phyloP scores from a whole-genome alignment of 2,113 vertebrate species.

The Cyphomyrus discorhynchus region DNA sequence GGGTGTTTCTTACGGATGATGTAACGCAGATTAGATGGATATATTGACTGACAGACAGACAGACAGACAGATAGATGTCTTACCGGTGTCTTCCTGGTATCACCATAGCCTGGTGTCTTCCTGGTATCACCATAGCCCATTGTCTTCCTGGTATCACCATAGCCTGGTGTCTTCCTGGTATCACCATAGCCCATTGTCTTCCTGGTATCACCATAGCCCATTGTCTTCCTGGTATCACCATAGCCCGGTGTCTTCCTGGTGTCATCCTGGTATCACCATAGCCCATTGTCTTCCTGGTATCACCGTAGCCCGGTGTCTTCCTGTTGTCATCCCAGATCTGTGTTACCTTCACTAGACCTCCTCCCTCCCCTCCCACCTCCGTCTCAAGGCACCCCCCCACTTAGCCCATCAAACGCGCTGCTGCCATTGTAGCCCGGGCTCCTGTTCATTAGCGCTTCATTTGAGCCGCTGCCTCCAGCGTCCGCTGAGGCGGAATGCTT shows the following conservation, averaged over 20 bases:
- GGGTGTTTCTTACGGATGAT: neutral
- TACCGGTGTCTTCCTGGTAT: no score
- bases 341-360: neutral
- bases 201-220: no score
- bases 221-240: no score
- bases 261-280: no score
- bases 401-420: neutral
- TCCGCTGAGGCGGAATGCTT: neutral
- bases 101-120: no score
- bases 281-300: neutral
- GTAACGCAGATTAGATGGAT: neutral
- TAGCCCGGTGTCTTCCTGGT: no score
- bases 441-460: conserved; percentile 4
- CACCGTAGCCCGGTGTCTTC: neutral
- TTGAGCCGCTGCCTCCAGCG: neutral
- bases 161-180: no score
- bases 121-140: no score
- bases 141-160: no score
- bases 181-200: no score
- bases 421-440: neutral
- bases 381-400: neutral
- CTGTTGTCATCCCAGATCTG: neutral
- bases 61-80: neutral
- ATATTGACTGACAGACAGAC: no score
- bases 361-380: neutral